These are phyloP conservation scores for Melanotaenia duboulayi DNA, from an alignment of 2,113 vertebrate genomes.

Conservation along the genomic window DNA sequence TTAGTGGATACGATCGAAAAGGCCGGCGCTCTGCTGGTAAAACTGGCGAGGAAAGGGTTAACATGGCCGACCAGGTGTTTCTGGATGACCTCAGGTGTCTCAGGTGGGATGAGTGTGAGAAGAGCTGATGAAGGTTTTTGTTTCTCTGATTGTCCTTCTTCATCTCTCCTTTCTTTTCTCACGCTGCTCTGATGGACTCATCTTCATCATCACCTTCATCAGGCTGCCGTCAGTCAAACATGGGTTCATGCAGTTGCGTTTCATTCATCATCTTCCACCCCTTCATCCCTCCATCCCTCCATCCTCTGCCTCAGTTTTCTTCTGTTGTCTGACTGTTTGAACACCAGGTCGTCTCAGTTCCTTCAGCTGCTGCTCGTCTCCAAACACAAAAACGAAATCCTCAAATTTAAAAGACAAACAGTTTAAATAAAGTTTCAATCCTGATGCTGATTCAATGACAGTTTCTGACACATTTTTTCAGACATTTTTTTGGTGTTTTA, in stretches of 20 bases:
- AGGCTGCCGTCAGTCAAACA: constrained; percentile 98
- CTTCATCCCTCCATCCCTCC: not conserved
- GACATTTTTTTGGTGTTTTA: too few species aligned
- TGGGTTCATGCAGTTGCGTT: constrained; percentile 99
- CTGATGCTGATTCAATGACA: not conserved
- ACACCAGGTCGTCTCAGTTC: constrained; percentile 12
- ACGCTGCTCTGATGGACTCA: constrained; percentile 87
- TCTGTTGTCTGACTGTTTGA: constrained; percentile 11
- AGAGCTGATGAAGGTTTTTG: not conserved
- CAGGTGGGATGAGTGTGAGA: not conserved
- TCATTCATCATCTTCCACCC: constrained; percentile 66
- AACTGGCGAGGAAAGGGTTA: too few species aligned
- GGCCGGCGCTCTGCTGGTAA: too few species aligned
- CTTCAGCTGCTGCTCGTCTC: not conserved
- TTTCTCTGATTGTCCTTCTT: constrained; percentile 58
- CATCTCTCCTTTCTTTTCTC: constrained; percentile 77
- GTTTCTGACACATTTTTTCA: not conserved
- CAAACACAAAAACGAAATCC: too few species aligned
- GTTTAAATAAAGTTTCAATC: not conserved
- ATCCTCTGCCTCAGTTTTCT: not conserved
- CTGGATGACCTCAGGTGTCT: not conserved
- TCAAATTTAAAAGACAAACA: not conserved
- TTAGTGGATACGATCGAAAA: too few species aligned
- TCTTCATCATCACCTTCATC: constrained; percentile 76
- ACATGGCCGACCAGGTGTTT: not conserved